Percentiles rank a stretch among this genome's conserved stretches.
phyloP scores from a whole-genome alignment of 2,797 vertebrate species.

The Notoglanidium macrostoma region DNA sequence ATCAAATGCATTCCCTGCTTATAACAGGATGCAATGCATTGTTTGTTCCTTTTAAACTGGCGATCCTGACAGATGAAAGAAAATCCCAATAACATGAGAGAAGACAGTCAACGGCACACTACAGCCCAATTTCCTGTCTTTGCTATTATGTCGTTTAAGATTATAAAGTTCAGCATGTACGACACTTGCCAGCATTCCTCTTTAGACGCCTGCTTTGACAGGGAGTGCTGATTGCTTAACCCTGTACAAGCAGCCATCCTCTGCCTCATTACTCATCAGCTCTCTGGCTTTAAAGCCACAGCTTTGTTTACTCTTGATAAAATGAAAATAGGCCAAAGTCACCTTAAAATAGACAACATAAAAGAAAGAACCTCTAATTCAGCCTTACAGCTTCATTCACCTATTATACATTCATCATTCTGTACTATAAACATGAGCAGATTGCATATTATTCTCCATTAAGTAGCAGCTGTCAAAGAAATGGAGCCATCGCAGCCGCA shows the following conservation, averaged over 20 bases:
- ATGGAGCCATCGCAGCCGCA: background rate
- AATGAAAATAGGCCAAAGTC: background rate
- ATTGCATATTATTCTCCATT: conserved; percentile 32
- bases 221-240: conserved; percentile 11
- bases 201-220: conserved; percentile 1
- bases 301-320: background rate
- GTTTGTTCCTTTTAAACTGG: conserved; percentile 4
- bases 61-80: background rate
- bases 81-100: background rate
- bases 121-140: conserved; percentile 1
- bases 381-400: background rate
- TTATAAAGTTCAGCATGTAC: background rate
- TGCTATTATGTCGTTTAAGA: conserved; percentile 13
- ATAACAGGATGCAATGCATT: background rate
- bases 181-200: background rate
- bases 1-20: conserved; percentile 5
- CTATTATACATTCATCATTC: conserved; percentile 47
- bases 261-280: background rate
- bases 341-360: background rate
- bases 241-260: background rate
- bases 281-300: background rate
- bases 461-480: conserved; percentile 6
- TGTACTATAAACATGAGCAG: conserved; percentile 40
- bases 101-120: background rate
- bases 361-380: background rate